Conservation (phyloP, 1,140 invertebrate genomes). For the Arctopsyche grandis region DNA sequence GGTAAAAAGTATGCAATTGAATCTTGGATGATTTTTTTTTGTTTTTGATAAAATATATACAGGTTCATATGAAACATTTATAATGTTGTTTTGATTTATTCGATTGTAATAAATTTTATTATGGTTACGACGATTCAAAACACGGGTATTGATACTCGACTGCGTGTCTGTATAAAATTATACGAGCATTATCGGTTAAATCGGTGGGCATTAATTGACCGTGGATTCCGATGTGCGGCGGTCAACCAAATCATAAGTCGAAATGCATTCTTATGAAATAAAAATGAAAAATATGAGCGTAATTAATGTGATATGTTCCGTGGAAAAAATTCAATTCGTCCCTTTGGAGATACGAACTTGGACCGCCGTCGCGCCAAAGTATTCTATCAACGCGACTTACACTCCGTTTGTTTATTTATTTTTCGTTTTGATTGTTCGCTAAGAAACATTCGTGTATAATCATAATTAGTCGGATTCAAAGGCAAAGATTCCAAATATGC, state of each 20-base stretch:
- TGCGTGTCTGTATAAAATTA: conserved; percentile 14
- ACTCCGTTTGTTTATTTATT: too few species aligned
- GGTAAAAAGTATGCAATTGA: too few species aligned
- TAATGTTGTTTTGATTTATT: neutral
- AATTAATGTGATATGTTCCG: conserved; percentile 32
- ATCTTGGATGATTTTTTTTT: too few species aligned
- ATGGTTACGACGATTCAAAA: neutral
- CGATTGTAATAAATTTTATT: neutral
- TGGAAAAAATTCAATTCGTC: conserved; percentile 12
- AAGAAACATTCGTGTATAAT: too few species aligned
- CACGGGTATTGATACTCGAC: neutral
- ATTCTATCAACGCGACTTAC: too few species aligned
- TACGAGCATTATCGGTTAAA: conserved; percentile 5
- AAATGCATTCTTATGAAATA: conserved; percentile 35
- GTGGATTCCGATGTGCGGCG: neutral
- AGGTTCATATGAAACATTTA: too few species aligned
- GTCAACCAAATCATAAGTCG: conserved; percentile 22
- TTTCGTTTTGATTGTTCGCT: too few species aligned
- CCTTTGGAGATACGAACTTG: neutral
- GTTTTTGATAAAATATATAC: neutral
- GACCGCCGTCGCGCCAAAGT: neutral
- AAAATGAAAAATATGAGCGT: conserved; percentile 37
- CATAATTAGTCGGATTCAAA: too few species aligned
- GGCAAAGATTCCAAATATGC: too few species aligned
- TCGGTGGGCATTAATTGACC: conserved; percentile 15